Base-by-base conservation (phyloP, 1,140 invertebrate genomes). In the Magallana angulata region DNA sequence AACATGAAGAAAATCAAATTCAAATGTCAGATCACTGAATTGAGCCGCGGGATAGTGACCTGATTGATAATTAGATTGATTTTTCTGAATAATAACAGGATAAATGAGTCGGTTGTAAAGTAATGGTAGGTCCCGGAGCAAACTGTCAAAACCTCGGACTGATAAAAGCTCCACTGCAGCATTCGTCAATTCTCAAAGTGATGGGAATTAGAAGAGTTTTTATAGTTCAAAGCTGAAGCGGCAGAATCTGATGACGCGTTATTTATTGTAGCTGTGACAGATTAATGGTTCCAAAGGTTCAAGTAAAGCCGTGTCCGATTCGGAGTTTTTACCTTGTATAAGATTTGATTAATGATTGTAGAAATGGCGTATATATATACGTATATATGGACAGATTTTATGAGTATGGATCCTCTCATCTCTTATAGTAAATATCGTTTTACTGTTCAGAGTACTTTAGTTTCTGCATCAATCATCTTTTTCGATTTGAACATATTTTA, bases 141-240 rank as follows among this genome's bases (percentile, higher is more conserved):
- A 76, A 11, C 68, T 76, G 12, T 76, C 68, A 30, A 76, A 76
- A 76, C 14, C 24, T 18, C 24, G 9, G 68, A 30, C 68, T 76
- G 68, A 76, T 76, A 76, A 76, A 76, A 76, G 68, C 24, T 30
- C 14, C 36, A 30, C 68, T 11, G 11, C 24, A 30, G 68, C 68
- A 30, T 76, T 76, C 68, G 24, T 30, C 68, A 30, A 76, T 76
- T 76, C 68, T 76, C 68, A 76, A 76, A 76, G 68, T 76, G 68
- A 76, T 76, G 68, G 36, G 24, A 76, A 76, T 76, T 76, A 76
- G 24, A 30, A 18, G 68, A 76, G 68, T 76, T 76, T 76, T 76
- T 76, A 76, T 76, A 76, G 68, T 76, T 76, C 68, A 76, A 76
- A 76, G 68, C 68, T 11, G 14, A 76, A 76, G 3, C 30, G 68